phyloP scores from a whole-genome alignment of 1,140 invertebrate species.

The Drosophila baimaii region DNA sequence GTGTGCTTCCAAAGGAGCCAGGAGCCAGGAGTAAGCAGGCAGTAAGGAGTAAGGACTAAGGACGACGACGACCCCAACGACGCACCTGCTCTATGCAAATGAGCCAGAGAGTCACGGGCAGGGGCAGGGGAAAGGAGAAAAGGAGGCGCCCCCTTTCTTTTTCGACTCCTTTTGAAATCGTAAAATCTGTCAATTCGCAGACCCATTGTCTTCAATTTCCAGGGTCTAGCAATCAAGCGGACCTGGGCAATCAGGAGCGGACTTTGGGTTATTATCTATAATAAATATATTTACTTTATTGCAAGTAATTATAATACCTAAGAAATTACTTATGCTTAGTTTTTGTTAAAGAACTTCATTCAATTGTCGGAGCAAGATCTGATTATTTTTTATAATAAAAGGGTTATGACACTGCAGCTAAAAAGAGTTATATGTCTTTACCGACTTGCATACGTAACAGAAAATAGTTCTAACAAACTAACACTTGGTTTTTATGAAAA shows the following conservation, averaged over 20 bases:
- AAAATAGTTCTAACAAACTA: no score
- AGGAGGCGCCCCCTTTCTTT: not conserved
- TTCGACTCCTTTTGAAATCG: slow-evolving; percentile 33
- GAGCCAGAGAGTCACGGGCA: no score
- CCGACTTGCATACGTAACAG: no score
- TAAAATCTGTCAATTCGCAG: slow-evolving; percentile 79
- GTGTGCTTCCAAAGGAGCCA: not conserved
- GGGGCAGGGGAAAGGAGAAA: not conserved
- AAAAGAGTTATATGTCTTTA: no score
- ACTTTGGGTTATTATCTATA: not conserved
- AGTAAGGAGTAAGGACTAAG: not conserved
- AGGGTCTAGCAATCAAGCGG: slow-evolving; percentile 26
- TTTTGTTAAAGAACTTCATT: not conserved
- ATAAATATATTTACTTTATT: no score
- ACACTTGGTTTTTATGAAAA: not conserved
- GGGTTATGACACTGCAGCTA: no score
- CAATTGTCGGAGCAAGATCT: no score
- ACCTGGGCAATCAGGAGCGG: not conserved
- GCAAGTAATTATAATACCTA: no score
- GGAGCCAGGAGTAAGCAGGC: not conserved
- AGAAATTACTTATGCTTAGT: not conserved
- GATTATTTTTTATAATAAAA: no score
- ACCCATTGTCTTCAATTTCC: slow-evolving; percentile 74
- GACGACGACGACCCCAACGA: not conserved
- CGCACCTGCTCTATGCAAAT: slow-evolving; percentile 70